Base-by-base conservation (phyloP, 2,113 vertebrate species). In the Eulemur rufifrons region DNA sequence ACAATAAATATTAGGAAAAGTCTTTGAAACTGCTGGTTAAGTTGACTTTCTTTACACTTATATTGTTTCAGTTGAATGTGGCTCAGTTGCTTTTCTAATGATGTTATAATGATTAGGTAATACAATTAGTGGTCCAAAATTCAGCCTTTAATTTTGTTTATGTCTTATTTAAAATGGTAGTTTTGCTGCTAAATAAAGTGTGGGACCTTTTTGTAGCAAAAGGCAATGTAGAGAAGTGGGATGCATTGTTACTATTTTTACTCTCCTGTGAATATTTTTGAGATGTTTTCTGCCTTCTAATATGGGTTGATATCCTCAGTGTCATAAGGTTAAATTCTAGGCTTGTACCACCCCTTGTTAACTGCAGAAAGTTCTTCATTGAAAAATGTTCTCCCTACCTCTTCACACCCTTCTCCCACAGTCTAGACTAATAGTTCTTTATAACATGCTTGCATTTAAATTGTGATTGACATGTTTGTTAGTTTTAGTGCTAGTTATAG, bases 281-380 rank as follows among this genome's bases (percentile, higher is more conserved):
- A 95, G 37, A 32, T 8, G 74, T 37, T 96, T 94, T 86, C 42
- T 94, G 59, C 18, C 71, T 88, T 86, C 74, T 93, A 52, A 92
- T 82, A 69, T 45, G 59, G 73, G n/a, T 4, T 92, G 23, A 34
- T 66, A 94, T 89, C 50, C 27, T 61, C 34, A 77, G 17, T 50
- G 13, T 56, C 25, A 8, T 14, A 59, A 86, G 63, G 47, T 54
- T 94, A 87, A 83, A 47, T 59, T 78, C 56, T 63, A 61, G 74
- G 61, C 11, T 63, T 77, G 34, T 4, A 34, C 17, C 29, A 7
- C 11, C 3, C 50, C 52, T 91, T 86, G 83, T 9, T 63, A 59
- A 69, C 18, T 92, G 56, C 21, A 73, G 42, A 47, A 47, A 86
- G 47, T 82, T 92, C 56, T 81, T 93, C 32, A n/a, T 69, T 85